These are phyloP conservation scores for Agrenia bidenticulata DNA, from an alignment of 2,888 invertebrate genomes.

Conservation along the genomic window DNA sequence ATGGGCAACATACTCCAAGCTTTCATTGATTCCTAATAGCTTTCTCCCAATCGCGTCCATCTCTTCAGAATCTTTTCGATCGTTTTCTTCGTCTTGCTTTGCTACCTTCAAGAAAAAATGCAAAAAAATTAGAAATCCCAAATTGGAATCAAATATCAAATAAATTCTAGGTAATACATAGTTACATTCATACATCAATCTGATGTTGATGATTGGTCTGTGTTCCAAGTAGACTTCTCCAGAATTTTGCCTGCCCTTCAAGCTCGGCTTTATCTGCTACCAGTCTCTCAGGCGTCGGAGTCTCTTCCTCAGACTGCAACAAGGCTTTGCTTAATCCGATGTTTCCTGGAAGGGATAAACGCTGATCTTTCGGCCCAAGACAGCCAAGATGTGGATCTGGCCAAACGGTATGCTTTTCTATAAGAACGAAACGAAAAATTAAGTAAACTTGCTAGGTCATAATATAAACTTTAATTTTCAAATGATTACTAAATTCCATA, in stretches of 20 bases:
- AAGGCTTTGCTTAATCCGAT: slow-evolving; percentile 63
- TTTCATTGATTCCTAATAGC: slow-evolving; percentile 35
- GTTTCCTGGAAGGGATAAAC: slow-evolving; percentile 70
- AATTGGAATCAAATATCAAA: not conserved
- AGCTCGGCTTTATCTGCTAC: slow-evolving; percentile 48
- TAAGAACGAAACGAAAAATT: not conserved
- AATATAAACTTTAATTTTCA: too few species aligned
- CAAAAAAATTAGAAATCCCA: not conserved
- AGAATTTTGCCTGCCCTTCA: slow-evolving; percentile 48
- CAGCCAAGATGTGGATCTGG: slow-evolving; percentile 66
- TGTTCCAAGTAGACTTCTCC: slow-evolving; percentile 46
- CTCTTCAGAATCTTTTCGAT: slow-evolving; percentile 44
- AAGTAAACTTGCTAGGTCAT: too few species aligned
- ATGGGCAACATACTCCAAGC: slow-evolving; percentile 62
- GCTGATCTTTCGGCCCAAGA: slow-evolving; percentile 65
- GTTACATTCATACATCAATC: slow-evolving; percentile 37
- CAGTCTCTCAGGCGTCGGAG: slow-evolving; percentile 43
- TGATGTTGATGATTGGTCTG: slow-evolving; percentile 49
- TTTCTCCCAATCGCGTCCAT: slow-evolving; percentile 42
- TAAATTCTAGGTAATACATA: not conserved
- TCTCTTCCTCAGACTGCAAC: slow-evolving; percentile 19
- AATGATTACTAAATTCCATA: too few species aligned
- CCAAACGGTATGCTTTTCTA: slow-evolving; percentile 43
- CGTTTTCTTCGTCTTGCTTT: slow-evolving; percentile 47
- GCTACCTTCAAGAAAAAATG: slow-evolving; percentile 32